Evolutionary conservation across 37 sponge, comb jelly and placozoan genomes (phyloP).

Genomic region (Aplysina aerophoba): DNA sequence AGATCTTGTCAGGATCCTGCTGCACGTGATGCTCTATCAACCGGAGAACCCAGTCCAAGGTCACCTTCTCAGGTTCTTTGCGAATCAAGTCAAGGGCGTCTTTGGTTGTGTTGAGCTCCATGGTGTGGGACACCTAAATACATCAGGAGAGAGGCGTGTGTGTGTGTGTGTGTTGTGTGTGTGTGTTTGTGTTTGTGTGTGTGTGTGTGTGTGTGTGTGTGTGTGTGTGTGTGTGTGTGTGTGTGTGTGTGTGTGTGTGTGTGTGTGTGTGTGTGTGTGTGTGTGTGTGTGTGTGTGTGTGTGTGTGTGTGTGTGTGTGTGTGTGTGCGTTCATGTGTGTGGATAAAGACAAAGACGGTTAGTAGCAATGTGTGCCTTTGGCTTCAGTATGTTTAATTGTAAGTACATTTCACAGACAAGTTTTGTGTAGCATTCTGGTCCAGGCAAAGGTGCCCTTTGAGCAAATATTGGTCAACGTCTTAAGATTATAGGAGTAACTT

Average conservation of each 20-base stretch:
- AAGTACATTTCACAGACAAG: too few species aligned
- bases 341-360: too few species aligned
- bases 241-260: not conserved
- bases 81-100: conserved; percentile 52
- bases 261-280: not conserved
- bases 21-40: conserved; percentile 55
- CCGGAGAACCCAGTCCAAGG: conserved; percentile 70
- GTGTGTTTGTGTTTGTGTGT: not conserved
- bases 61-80: conserved; percentile 65
- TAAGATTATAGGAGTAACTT: too few species aligned
- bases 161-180: not conserved
- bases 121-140: conserved; percentile 30
- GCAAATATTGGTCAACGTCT: too few species aligned
- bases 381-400: too few species aligned
- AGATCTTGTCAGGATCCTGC: conserved; percentile 41
- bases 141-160: not conserved
- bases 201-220: not conserved
- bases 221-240: too few species aligned
- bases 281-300: not conserved
- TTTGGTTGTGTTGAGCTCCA: conserved; percentile 26
- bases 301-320: not conserved
- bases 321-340: too few species aligned
- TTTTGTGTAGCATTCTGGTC: too few species aligned
- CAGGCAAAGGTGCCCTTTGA: too few species aligned
- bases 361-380: too few species aligned